phyloP scores from a whole-genome alignment of 23 tunicate genomes.

The Trididemnum miniatum region DNA sequence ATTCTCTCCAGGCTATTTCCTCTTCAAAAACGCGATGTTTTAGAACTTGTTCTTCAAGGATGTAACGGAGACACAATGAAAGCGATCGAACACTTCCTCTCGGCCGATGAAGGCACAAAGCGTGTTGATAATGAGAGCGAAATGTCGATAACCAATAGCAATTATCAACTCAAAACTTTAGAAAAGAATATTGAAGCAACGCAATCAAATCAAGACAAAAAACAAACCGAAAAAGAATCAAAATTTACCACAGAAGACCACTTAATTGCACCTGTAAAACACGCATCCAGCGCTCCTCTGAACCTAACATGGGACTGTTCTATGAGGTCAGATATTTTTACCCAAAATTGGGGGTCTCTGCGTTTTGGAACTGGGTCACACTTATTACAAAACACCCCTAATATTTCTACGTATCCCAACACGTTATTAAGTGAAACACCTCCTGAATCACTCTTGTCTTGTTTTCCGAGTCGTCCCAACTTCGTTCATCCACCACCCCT shows the following conservation, averaged over 20 bases:
- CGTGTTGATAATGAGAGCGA: too few species aligned
- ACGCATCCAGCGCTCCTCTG: background rate
- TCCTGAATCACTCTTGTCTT: background rate
- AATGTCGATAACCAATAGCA: background rate
- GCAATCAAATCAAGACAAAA: background rate
- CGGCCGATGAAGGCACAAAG: slow-evolving; percentile 42
- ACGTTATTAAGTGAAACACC: background rate
- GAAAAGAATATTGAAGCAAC: background rate
- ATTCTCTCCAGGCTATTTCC: slow-evolving; percentile 72
- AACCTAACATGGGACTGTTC: slow-evolving; percentile 13
- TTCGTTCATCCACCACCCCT: background rate
- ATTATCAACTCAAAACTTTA: background rate
- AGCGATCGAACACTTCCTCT: slow-evolving; percentile 92
- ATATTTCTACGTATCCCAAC: background rate
- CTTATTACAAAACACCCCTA: background rate
- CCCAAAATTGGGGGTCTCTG: background rate
- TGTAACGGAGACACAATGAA: slow-evolving; percentile 86
- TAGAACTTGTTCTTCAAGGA: slow-evolving; percentile 93
- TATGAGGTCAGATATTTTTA: background rate
- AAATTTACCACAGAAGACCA: background rate
- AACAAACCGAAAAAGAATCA: background rate
- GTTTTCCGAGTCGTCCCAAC: background rate
- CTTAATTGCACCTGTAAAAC: background rate
- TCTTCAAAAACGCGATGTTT: slow-evolving; percentile 55
- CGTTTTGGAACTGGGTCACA: background rate